Base-by-base conservation (phyloP, 2,113 vertebrate species). In the Pteruthius melanotis region DNA sequence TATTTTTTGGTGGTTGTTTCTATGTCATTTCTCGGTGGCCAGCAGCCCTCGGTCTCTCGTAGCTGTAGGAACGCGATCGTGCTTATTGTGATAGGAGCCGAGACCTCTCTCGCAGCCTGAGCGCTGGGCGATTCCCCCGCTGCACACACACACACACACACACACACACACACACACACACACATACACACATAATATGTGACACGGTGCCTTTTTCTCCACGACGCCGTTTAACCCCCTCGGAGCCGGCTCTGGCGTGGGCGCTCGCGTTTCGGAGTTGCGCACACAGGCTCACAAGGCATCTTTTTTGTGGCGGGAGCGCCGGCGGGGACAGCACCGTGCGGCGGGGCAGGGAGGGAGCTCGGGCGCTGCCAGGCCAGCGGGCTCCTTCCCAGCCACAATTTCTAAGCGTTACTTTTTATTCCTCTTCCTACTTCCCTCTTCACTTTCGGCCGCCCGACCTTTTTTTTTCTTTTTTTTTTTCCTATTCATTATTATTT, bases 1-100 rank as follows among this genome's bases (percentile, higher is more conserved):
- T 96, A 76, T 95, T 94, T 95, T 94, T 96, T 90, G 89, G 89
- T 95, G 87, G 87, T 82, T 87, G 90, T 95, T 96, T 96, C 96
- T 84, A 89, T 95, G 83, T 96, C 95, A 90, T 64, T 93, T 93
- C 74, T 90, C 92, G 54, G 86, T 94, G 94, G 90, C 92, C 95
- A 31, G 95, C 69, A 91, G 95, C 85, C 83, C 89, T 90, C 72
- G 72, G 47, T 77, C 90, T 47, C 68, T 82, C 68, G 77, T 83
- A 56, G 94, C 85, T 65, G n/a, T 64, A 19, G 1, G 40, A 91
- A 59, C 50, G 56, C 87, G 72, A 81, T 94, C 87, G 80, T 60
- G 83, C 75, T 83, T 85, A 76, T 92, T 87, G 91, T 72, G 91
- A 93, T 95, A 85, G 75, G 91, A 85, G 45, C 75, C 57, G 88